Conservation (phyloP, 2,888 invertebrate genomes). For the Phaedon cochleariae region DNA sequence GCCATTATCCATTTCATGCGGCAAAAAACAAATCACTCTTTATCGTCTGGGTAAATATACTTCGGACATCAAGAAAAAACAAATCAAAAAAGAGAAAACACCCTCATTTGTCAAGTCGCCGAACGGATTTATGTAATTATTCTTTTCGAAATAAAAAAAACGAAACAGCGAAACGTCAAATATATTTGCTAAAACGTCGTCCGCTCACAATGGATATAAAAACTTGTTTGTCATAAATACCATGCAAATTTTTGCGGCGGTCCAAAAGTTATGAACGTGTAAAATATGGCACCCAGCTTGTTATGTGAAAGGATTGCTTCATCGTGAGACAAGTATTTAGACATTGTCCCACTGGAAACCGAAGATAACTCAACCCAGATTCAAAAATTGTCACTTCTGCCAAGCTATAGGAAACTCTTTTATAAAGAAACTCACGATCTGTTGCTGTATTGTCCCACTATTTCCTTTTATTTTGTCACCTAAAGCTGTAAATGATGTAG, state of each 20-base stretch:
- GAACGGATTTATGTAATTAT: slow-evolving; percentile 35
- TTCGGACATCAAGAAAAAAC: not conserved
- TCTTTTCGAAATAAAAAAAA: slow-evolving; percentile 31
- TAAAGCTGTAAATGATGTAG: too few species aligned
- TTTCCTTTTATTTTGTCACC: too few species aligned
- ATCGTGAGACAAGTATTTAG: not conserved
- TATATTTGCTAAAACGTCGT: slow-evolving; percentile 38
- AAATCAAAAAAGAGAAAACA: slow-evolving; percentile 5
- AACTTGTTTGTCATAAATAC: slow-evolving; percentile 38
- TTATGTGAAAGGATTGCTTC: not conserved
- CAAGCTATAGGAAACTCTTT: too few species aligned
- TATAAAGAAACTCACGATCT: too few species aligned
- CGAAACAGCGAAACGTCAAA: slow-evolving; percentile 32
- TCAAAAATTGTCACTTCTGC: too few species aligned
- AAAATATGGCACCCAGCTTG: slow-evolving; percentile 6
- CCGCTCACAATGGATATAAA: slow-evolving; percentile 34
- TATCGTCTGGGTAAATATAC: not conserved
- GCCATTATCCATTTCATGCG: not conserved
- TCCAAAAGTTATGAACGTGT: slow-evolving; percentile 14
- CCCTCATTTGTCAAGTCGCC: slow-evolving; percentile 20
- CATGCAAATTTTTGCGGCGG: slow-evolving; percentile 28
- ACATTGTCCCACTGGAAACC: too few species aligned
- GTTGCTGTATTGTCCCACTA: too few species aligned
- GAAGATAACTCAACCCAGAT: too few species aligned
- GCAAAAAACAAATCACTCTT: not conserved